Evolutionary conservation across 2,113 vertebrate genomes (phyloP), one percentile per base, ranked within the genome.

Genomic region (Pogona vitticeps): DNA sequence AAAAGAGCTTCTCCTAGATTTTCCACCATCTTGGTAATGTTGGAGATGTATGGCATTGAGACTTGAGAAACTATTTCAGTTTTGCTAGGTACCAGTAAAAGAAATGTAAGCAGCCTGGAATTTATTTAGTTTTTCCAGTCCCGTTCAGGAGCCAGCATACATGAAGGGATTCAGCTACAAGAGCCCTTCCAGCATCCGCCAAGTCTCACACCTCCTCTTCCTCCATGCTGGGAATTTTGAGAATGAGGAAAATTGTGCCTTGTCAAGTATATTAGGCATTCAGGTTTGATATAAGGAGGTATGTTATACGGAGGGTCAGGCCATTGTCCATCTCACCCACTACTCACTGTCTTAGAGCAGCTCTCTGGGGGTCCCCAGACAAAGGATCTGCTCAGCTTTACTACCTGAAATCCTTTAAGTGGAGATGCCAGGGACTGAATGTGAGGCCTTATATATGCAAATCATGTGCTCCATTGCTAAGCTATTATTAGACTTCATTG

Each of bases 211-310:
- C 36, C 38, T 61, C 70, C 38, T 72, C 77, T 59, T 46, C 40
- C 21, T 73, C 8, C 18, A 33, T 63, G 33, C 33, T 75, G 68
- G 80, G 68, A 73, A 73, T 42, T 31, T 59, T 83, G 87, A 88
- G 89, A 93, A 91, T 90, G 87, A 90, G 4, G 15, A 88, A 91
- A 93, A 94, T 87, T 88, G 89, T 90, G 91, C 92, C 92, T 92
- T 90, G 68, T 82, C 88, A 91, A 92, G 88, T 90, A 84, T 90
- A 91, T 88, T 91, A 86, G 76, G 82, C 87, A 89, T 91, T 93
- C 86, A 92, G 84, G 87, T 92, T 85, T 72, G 33, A 61, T 33
- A 63, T 33, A 58, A 80, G n/a, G 42, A 77, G 40, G 52, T 63
- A 23, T 1, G 17, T 61, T 40, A 4, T 42, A 59, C 33, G 59